Conservation (phyloP, 2,797 vertebrate species). For the Gymnothorax javanicus region DNA sequence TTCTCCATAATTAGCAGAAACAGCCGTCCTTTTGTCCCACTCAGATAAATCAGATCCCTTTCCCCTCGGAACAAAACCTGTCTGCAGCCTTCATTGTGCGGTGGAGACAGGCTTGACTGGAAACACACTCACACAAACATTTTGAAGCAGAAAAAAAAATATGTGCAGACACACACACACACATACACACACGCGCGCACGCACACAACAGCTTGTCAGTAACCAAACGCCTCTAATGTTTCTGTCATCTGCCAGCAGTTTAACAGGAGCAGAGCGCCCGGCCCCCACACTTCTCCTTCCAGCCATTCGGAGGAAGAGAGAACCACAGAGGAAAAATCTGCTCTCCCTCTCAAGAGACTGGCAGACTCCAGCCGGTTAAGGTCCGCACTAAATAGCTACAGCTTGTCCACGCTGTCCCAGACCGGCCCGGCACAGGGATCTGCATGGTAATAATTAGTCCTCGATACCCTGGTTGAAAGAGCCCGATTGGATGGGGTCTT, state of each 20-base stretch:
- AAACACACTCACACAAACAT: slow-evolving; percentile 80
- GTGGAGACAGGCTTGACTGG: slow-evolving; percentile 75
- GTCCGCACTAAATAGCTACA: neutral
- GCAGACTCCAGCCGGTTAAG: slow-evolving; percentile 15
- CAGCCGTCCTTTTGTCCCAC: slow-evolving; percentile 67
- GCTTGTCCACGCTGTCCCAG: neutral
- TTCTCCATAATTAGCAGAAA: slow-evolving; percentile 75
- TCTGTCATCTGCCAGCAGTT: slow-evolving; percentile 83
- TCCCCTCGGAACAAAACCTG: slow-evolving; percentile 59
- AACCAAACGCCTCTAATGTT: slow-evolving; percentile 81
- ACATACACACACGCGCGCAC: slow-evolving; percentile 17
- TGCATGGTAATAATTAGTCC: neutral
- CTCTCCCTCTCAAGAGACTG: neutral
- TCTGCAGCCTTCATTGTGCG: slow-evolving; percentile 57
- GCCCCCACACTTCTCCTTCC: slow-evolving; percentile 69
- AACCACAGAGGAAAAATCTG: slow-evolving; percentile 35
- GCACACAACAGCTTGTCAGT: slow-evolving; percentile 79
- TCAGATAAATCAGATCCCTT: slow-evolving; percentile 74
- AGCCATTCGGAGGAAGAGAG: slow-evolving; percentile 61
- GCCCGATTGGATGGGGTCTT: neutral
- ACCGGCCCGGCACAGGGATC: neutral
- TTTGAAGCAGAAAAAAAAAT: slow-evolving; percentile 74
- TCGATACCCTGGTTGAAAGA: neutral
- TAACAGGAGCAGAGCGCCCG: slow-evolving; percentile 75
- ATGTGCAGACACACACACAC: neutral